Evolutionary conservation across 2,888 invertebrate genomes (phyloP).

Genomic region (Strigamia maritima): DNA sequence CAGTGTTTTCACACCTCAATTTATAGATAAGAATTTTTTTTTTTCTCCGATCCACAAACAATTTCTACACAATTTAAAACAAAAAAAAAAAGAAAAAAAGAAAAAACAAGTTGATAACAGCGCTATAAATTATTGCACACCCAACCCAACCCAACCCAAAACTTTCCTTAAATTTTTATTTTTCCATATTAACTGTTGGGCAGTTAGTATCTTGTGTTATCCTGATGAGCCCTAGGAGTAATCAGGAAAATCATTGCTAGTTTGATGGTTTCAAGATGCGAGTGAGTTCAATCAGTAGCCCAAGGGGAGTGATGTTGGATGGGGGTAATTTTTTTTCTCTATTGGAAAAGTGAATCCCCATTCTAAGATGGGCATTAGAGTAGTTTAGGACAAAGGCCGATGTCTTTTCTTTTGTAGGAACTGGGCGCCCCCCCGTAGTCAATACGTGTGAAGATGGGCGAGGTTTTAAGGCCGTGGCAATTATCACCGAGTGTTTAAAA

Average conservation of each 20-base stretch:
- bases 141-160: too few species aligned
- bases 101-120: background rate
- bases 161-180: background rate
- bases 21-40: slow-evolving; percentile 3
- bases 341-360: background rate
- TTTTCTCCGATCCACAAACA: background rate
- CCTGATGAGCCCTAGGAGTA: background rate
- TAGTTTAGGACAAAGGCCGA: background rate
- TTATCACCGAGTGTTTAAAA: slow-evolving; percentile 34
- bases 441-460: slow-evolving; percentile 25
- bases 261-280: slow-evolving; percentile 32
- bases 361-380: background rate
- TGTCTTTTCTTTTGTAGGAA: background rate
- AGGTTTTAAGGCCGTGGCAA: slow-evolving; percentile 32
- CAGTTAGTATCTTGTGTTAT: background rate
- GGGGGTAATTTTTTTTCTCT: slow-evolving; percentile 9
- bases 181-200: background rate
- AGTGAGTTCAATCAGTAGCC: slow-evolving; percentile 10
- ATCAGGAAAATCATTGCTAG: slow-evolving; percentile 27
- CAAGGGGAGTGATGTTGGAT: slow-evolving; percentile 13
- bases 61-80: background rate
- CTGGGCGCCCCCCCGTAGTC: background rate
- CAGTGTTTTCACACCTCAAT: slow-evolving; percentile 28
- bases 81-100: background rate
- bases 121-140: background rate